phyloP scores from a whole-genome alignment of 2,797 vertebrate species.

The Delichon dasypus region DNA sequence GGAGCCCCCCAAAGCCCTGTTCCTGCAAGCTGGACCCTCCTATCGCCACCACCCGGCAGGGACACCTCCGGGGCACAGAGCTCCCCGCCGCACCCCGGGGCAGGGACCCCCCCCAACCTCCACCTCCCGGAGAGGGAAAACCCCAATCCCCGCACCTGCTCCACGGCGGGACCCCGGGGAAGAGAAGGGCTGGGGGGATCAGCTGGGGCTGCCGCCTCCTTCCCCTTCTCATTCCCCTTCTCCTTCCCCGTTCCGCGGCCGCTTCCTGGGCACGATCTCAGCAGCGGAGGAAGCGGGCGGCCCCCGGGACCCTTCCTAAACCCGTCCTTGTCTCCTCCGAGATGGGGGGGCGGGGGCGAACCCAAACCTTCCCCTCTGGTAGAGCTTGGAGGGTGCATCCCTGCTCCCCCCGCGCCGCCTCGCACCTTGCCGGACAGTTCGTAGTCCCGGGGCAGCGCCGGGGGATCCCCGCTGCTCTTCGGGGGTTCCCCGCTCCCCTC shows the following conservation, averaged over 20 bases:
- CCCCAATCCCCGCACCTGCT: background rate
- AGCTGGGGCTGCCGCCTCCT: background rate
- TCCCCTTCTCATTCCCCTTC: background rate
- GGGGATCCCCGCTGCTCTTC: background rate
- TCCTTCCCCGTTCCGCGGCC: background rate
- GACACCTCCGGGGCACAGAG: background rate
- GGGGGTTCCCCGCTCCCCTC: background rate
- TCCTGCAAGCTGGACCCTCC: background rate
- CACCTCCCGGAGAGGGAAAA: background rate
- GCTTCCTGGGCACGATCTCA: background rate
- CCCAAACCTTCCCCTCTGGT: background rate
- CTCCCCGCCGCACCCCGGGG: fast-evolving
- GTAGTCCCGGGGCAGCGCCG: constrained; percentile 11
- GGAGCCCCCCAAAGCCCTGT: background rate
- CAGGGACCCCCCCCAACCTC: background rate
- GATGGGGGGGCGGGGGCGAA: fast-evolving
- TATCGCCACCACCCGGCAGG: background rate
- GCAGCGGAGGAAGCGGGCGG: background rate
- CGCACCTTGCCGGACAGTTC: constrained; percentile 76
- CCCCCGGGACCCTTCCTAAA: background rate
- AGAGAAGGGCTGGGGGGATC: background rate
- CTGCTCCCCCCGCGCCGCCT: background rate
- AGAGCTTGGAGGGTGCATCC: background rate
- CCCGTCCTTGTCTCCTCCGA: too few relatives aligned
- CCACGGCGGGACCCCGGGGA: background rate